Evolutionary conservation across 2,797 vertebrate species (phyloP).

Genomic region (Sebastiscus albofasciatus): DNA sequence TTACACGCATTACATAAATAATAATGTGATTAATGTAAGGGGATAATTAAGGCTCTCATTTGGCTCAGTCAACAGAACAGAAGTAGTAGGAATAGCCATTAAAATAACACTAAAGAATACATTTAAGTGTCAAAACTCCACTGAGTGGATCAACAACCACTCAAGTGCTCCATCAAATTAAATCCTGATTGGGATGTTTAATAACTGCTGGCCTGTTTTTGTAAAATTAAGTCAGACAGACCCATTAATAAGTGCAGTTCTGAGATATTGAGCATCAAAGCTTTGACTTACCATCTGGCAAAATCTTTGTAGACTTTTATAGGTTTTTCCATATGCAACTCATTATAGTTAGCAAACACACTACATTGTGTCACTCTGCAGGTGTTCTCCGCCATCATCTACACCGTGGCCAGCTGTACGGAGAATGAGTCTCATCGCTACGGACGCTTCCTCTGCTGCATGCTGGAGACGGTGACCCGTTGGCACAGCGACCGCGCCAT

Average conservation of each 20-base stretch:
- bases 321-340: background rate
- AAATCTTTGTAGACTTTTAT: background rate
- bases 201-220: background rate
- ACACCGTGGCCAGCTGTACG: constrained; percentile 98
- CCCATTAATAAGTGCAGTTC: background rate
- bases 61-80: background rate
- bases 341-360: background rate
- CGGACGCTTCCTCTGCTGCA: constrained; percentile 98
- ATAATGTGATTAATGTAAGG: background rate
- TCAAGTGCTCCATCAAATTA: background rate
- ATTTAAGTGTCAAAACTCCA: background rate
- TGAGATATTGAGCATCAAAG: background rate
- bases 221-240: background rate
- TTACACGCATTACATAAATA: background rate
- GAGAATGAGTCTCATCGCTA: constrained; percentile 99
- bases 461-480: constrained; percentile 97
- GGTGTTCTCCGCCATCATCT: constrained; percentile 99
- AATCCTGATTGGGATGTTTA: background rate
- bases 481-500: constrained; percentile 97
- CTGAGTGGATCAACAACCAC: background rate
- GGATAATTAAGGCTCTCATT: background rate
- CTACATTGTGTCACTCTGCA: constrained; percentile 55
- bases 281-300: background rate
- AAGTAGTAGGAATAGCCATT: background rate
- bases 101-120: background rate